Evolutionary conservation across 2,113 vertebrate species (phyloP).

Genomic region (Hydrochoerus hydrochaeris): DNA sequence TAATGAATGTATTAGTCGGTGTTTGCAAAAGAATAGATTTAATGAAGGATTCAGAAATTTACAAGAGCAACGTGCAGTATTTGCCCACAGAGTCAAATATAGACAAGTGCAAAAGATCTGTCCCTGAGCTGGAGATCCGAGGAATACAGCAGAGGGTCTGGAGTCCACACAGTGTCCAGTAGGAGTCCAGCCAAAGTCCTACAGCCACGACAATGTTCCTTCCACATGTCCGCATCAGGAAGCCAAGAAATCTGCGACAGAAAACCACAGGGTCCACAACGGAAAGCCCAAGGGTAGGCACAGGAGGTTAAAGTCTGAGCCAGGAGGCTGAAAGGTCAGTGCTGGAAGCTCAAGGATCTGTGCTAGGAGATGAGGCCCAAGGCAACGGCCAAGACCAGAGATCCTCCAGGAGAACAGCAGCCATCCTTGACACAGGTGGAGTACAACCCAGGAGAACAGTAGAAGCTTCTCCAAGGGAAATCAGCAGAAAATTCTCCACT

Average conservation of each 20-base stretch:
- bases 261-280: background rate
- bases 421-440: background rate
- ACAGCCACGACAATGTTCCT: background rate
- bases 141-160: background rate
- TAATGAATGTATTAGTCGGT: background rate
- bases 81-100: background rate
- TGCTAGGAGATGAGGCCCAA: too few relatives aligned
- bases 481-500: background rate
- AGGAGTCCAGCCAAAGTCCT: background rate
- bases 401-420: background rate
- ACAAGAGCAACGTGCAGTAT: background rate
- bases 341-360: background rate
- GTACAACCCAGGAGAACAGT: too few relatives aligned
- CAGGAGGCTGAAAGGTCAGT: background rate
- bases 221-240: background rate
- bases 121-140: background rate
- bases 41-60: background rate
- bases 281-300: background rate
- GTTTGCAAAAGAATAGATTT: background rate
- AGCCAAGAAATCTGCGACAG: background rate
- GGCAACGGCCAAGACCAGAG: background rate
- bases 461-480: background rate
- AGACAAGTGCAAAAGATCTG: background rate
- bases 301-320: background rate
- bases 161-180: background rate